Evolutionary conservation across 2,797 vertebrate species (phyloP).

Genomic region (Centropyge bicolor): DNA sequence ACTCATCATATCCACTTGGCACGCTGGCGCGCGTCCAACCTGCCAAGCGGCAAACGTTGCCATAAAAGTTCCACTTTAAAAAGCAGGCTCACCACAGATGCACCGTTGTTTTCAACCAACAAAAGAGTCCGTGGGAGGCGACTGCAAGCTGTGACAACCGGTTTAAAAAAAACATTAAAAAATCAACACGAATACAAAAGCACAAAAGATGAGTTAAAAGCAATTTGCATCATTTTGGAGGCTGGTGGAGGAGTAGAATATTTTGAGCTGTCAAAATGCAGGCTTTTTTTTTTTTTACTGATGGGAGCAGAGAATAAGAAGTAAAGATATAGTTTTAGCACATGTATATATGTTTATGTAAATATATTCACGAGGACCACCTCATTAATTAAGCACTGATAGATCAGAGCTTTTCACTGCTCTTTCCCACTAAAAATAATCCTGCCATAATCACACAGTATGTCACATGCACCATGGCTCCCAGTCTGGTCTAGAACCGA

Average conservation of each 20-base stretch:
- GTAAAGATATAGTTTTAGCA: not conserved
- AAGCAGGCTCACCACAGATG: constrained; percentile 10
- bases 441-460: too few relatives aligned
- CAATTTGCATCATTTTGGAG: constrained; percentile 28
- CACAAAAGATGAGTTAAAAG: constrained; percentile 37
- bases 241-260: not conserved
- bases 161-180: not conserved
- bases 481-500: not conserved
- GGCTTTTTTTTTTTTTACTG: not conserved
- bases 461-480: not conserved
- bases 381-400: too few relatives aligned
- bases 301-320: not conserved
- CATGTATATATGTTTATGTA: too few relatives aligned
- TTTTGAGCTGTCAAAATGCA: not conserved
- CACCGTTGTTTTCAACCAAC: constrained; percentile 20
- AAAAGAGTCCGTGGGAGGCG: constrained; percentile 39
- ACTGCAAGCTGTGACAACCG: constrained; percentile 16
- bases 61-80: constrained; percentile 30
- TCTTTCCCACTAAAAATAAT: not conserved
- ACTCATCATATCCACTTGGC: constrained; percentile 18
- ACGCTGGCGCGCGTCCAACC: constrained; percentile 11
- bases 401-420: too few relatives aligned
- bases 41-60: constrained; percentile 7
- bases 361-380: too few relatives aligned
- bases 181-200: not conserved